Conservation (phyloP, 1,140 invertebrate genomes). For the Mactra quadrangularis region DNA sequence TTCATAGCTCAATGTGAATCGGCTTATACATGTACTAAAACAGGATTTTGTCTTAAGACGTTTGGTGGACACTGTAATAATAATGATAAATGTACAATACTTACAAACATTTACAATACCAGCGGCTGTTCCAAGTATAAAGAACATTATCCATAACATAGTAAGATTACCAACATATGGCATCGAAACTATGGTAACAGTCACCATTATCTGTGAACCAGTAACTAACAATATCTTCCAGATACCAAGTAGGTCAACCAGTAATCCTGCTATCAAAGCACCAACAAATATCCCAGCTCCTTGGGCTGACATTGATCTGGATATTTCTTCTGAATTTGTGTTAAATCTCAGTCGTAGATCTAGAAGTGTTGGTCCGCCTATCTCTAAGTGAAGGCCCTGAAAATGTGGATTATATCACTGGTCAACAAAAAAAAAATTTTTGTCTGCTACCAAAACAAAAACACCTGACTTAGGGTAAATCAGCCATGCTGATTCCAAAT, state of each 20-base stretch:
- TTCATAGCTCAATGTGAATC: too few species aligned
- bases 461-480: too few species aligned
- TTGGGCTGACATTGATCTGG: constrained; percentile 20
- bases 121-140: constrained; percentile 15
- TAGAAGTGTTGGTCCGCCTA: constrained; percentile 46
- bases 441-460: too few species aligned
- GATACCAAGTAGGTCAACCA: constrained; percentile 14
- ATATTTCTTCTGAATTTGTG: constrained; percentile 25
- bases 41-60: too few species aligned
- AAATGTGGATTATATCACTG: not conserved
- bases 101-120: constrained; percentile 57
- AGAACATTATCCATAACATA: constrained; percentile 47
- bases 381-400: constrained; percentile 50
- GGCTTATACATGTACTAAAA: too few species aligned
- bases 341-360: constrained; percentile 45
- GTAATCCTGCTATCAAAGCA: constrained; percentile 23
- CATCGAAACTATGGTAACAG: constrained; percentile 27
- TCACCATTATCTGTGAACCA: not conserved
- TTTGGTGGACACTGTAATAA: too few species aligned
- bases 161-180: constrained; percentile 16
- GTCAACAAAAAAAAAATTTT: too few species aligned
- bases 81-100: too few species aligned
- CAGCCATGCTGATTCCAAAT: too few species aligned
- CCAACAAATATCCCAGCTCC: constrained; percentile 37
- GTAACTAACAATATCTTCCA: constrained; percentile 40